Evolutionary conservation across 2,113 vertebrate genomes (phyloP).

Genomic region (Pollimyrus isidori): DNA sequence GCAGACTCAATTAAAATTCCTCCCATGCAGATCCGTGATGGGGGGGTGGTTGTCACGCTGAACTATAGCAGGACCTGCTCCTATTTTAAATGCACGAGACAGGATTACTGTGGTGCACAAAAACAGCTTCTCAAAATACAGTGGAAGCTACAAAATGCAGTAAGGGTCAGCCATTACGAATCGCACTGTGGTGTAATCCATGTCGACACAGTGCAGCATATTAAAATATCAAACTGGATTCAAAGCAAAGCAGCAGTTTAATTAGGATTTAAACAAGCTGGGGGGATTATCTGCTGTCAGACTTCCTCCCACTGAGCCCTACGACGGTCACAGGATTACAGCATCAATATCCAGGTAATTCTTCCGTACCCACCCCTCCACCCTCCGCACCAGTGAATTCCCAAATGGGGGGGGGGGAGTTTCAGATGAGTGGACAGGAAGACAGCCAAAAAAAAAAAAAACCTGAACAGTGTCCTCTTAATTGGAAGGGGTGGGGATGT

Average conservation of each 20-base stretch:
- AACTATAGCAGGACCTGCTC: conserved; percentile 11
- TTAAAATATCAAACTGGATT: conserved; percentile 21
- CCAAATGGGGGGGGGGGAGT: conserved; percentile 24
- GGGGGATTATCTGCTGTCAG: conserved; percentile 28
- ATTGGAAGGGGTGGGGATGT: conserved; percentile 20
- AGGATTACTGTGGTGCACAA: background rate
- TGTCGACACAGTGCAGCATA: background rate
- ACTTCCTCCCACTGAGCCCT: conserved; percentile 24
- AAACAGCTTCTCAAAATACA: background rate
- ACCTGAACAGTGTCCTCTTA: conserved; percentile 46
- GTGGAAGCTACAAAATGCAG: background rate
- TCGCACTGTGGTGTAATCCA: conserved; percentile 16
- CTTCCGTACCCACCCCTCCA: conserved; percentile 21
- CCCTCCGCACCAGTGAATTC: conserved; percentile 28
- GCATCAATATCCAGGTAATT: conserved; percentile 40
- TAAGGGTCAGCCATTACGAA: background rate
- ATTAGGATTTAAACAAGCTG: conserved; percentile 24
- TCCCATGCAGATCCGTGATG: conserved; percentile 14
- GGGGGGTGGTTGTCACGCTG: background rate
- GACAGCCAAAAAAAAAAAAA: conserved; percentile 34
- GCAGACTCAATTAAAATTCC: conserved; percentile 24
- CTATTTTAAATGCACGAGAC: conserved; percentile 3
- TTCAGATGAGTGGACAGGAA: conserved; percentile 33
- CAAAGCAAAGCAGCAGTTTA: conserved; percentile 1
- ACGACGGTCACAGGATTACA: conserved; percentile 25